Conservation (phyloP, 2,888 invertebrate species). For the Lobophora halterata region DNA sequence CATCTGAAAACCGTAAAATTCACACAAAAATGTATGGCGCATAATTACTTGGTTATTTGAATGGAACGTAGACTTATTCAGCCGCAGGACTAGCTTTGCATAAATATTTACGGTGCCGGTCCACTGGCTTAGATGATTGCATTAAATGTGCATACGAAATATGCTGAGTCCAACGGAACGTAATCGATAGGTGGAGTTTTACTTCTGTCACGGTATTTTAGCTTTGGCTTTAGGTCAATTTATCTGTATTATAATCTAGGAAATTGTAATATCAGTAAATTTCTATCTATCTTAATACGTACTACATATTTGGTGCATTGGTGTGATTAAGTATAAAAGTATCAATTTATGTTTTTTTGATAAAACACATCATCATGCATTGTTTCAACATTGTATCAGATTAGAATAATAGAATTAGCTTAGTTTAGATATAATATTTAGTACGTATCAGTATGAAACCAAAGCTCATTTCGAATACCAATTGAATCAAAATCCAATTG, state of each 20-base stretch:
- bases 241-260: constrained; percentile 4
- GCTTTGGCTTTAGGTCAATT: constrained; percentile 9
- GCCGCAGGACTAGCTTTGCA: constrained; percentile 45
- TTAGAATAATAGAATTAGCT: too few species aligned
- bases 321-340: too few species aligned
- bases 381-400: too few species aligned
- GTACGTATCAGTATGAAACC: constrained; percentile 25
- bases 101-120: constrained; percentile 63
- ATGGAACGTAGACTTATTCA: constrained; percentile 32
- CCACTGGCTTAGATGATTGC: constrained; percentile 64
- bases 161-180: constrained; percentile 38
- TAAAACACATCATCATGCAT: too few species aligned
- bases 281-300: too few species aligned
- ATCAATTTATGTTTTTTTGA: too few species aligned
- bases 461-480: constrained; percentile 28
- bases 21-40: constrained; percentile 25
- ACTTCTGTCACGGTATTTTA: constrained; percentile 18
- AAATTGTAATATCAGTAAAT: too few species aligned
- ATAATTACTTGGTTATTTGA: constrained; percentile 34
- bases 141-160: constrained; percentile 60
- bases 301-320: too few species aligned
- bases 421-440: too few species aligned
- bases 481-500: constrained; percentile 35
- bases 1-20: constrained; percentile 19
- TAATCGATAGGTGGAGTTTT: constrained; percentile 46